Percentiles rank a stretch among this genome's conserved stretches.
These are phyloP conservation scores for Palythoa heliodiscus DNA, from an alignment of 92 coral and sea anemone species.

Conservation along the genomic window DNA sequence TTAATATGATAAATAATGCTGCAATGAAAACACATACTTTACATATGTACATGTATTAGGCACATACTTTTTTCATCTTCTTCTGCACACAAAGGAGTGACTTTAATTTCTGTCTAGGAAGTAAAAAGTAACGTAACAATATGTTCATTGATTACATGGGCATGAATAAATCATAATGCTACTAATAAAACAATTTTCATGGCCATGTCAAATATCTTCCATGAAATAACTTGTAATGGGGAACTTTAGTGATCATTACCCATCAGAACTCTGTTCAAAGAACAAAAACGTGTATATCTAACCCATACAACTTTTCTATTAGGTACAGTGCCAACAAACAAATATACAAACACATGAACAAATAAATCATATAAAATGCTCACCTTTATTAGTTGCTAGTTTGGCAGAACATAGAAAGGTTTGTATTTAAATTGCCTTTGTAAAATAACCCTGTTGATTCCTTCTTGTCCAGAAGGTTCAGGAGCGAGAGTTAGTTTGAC, in stretches of 20 bases:
- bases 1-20: neutral
- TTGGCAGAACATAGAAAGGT: constrained; percentile 25
- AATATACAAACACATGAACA: neutral
- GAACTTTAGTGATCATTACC: neutral
- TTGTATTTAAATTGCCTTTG: constrained; percentile 13
- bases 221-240: neutral
- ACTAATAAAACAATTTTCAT: neutral
- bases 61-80: constrained; percentile 8
- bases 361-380: neutral
- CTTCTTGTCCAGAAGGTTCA: constrained; percentile 31
- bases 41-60: neutral
- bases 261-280: neutral
- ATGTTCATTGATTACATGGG: neutral
- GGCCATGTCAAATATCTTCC: neutral
- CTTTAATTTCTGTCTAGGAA: constrained; percentile 5
- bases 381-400: constrained; percentile 9
- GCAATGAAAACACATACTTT: neutral
- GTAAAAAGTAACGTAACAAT: constrained; percentile 2
- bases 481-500: constrained; percentile 28
- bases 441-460: constrained; percentile 24
- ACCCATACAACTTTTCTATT: neutral
- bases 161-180: constrained; percentile 1
- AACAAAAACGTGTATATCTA: neutral
- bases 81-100: constrained; percentile 1
- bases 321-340: constrained; percentile 1